These are phyloP conservation scores for Meriones unguiculatus DNA, from an alignment of 2,113 vertebrate species.

Conservation along the genomic window DNA sequence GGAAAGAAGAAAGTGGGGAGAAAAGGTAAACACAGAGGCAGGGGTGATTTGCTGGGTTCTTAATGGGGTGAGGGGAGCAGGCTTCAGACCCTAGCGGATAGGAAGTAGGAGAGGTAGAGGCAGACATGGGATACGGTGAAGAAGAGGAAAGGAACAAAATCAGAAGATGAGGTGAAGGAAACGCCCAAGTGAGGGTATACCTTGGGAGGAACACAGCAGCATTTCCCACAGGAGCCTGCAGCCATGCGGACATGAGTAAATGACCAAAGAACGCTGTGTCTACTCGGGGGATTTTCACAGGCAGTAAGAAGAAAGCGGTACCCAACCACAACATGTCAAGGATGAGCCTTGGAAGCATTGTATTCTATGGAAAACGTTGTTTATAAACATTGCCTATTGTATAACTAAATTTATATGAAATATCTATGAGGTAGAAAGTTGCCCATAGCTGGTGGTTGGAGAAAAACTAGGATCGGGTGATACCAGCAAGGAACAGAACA, in stretches of 20 bases:
- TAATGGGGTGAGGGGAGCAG: neutral
- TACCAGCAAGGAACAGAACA: neutral
- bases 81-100: neutral
- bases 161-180: neutral
- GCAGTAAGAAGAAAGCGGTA: neutral
- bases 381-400: too few relatives aligned
- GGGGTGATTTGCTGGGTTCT: neutral
- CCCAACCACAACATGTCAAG: neutral
- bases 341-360: neutral
- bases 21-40: rapidly evolving
- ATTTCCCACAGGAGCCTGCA: neutral
- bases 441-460: neutral
- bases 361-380: neutral
- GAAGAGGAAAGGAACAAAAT: neutral
- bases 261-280: neutral
- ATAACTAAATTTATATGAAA: neutral
- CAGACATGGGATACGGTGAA: rapidly evolving
- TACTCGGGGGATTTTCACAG: rapidly evolving
- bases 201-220: neutral
- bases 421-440: neutral
- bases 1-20: too few relatives aligned
- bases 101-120: neutral
- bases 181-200: neutral
- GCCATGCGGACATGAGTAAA: too few relatives aligned
- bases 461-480: neutral